Evolutionary conservation across 2,113 vertebrate genomes (phyloP), one percentile per base, ranked within the genome.

Genomic region (Piaya cayana): DNA sequence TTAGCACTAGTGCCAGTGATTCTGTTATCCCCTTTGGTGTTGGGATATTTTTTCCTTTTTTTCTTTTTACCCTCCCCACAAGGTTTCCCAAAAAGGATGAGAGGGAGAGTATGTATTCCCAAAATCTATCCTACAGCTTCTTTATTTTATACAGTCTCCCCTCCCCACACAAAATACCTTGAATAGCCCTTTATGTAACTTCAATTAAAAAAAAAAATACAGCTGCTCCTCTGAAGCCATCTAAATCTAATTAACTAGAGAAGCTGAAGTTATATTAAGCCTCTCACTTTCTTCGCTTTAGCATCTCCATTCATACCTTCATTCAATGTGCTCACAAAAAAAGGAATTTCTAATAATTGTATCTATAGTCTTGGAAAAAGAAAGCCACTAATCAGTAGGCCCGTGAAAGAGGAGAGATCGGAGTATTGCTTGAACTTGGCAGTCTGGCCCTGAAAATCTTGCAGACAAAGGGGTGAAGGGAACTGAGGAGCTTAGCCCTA

Each of bases 241-340:
- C 97, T 97, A 98, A 98, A 98, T 98, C 98, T 98, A 98, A 98
- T 98, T 98, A 98, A 98, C 93, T 90, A 76, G 96, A 96, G 96
- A 97, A 97, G 94, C 97, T 32, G 92, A 98, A 96, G 93, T 96
- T 97, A 91, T 97, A 96, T 97, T 97, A 97, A 97, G 97, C 91
- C 94, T 97, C 97, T 98, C 98, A 97, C 97, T 98, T 98, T 98
- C 93, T 97, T 93, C 92, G 11, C 95, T 97, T 98, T 97, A 96
- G 97, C 97, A 97, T 97, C 96, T 93, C 97, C 97, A 98, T 98
- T 98, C 96, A 98, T 97, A 95, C 96, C 96, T 98, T 97, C 98
- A 97, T 98, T 98, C 97, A 98, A 90, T 97, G 95, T 97, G 96
- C 95, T 97, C 97, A 98, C 96, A 97, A 97, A 98, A 98, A 97